Evolutionary conservation across 1,140 invertebrate species (phyloP), one percentile per base, ranked within the genome.

Genomic region (Acromyrmex heyeri): DNA sequence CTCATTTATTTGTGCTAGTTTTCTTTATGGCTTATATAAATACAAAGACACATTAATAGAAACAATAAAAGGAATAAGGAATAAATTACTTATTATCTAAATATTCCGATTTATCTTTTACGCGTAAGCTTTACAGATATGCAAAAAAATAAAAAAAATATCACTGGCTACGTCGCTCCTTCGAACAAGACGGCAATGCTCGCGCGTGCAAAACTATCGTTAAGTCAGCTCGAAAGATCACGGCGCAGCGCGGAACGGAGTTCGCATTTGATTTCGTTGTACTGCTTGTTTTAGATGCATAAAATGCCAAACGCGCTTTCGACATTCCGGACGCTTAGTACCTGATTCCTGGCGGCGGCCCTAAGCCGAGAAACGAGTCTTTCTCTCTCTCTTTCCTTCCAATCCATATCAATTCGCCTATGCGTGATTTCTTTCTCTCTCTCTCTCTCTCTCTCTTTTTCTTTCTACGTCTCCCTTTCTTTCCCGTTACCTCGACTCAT

Each of bases 271-370:
- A 67, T 72, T 72, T 50, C 27, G 53, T 59, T 59, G 73, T 16
- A 62, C 57, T n/a, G 16, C 61, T 77, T 16, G 57, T 61, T 44
- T 77, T 61, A 44, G n/a, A 18, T 16, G 57, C 75, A 27, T 38
- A 14, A 62, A 77, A 77, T 44, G 24, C 57, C 30, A 75, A 16
- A 79, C 44, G 21, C 61, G 21, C 50, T 69, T 81, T 57, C 50
- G 65, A 70, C 64, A 44, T 81, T 70, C 78, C 65, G 78, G 21
- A 57, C 34, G 53, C 44, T 12, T 38, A 24, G 44, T 24, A 14
- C 44, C 34, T 48, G 76, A 67, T 44, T 67, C 34, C 64, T 8
- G 53, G 53, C 30, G 6, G 21, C 59, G 16, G 27, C n/a, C n/a
- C 30, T 21, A 59, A 53, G 34, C 21, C 55, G 50, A 55, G 21